Conservation (phyloP, 2,888 invertebrate species). For the Zaprionus obscuricornis region DNA sequence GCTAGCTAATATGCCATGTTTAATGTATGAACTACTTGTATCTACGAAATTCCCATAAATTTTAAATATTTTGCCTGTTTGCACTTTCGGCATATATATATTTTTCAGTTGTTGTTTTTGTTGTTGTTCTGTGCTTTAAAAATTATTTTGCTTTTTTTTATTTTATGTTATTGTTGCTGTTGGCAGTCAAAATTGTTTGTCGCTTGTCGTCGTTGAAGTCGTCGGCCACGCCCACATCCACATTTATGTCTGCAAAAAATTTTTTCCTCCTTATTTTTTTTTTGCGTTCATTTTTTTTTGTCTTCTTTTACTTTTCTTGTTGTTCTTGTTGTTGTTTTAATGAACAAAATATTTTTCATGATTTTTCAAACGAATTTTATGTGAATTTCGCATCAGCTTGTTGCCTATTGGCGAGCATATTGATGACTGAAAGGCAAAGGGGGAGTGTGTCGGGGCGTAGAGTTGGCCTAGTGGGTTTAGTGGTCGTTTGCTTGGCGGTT, state of each 20-base stretch:
- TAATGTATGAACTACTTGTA: not conserved
- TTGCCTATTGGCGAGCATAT: too few relatives aligned
- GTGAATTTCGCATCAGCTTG: slow-evolving; percentile 44
- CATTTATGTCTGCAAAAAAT: slow-evolving; percentile 48
- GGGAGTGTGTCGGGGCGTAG: too few relatives aligned
- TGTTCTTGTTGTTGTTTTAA: not conserved
- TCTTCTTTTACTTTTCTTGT: not conserved
- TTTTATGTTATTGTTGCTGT: slow-evolving; percentile 20
- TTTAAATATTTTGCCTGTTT: slow-evolving; percentile 68
- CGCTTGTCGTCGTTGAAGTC: slow-evolving; percentile 41
- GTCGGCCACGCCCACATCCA: slow-evolving; percentile 61
- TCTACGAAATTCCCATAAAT: slow-evolving; percentile 66
- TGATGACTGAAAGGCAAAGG: too few relatives aligned
- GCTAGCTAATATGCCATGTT: slow-evolving; percentile 22
- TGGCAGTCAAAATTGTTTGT: slow-evolving; percentile 66
- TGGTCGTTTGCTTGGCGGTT: not conserved
- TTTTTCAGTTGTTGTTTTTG: slow-evolving; percentile 27
- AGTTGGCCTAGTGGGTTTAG: too few relatives aligned
- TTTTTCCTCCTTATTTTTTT: too few relatives aligned
- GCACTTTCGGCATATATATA: slow-evolving; percentile 63
- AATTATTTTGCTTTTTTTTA: slow-evolving; percentile 21
- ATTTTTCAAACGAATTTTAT: slow-evolving; percentile 51
- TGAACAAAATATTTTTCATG: slow-evolving; percentile 5
- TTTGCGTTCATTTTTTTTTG: slow-evolving; percentile 16
- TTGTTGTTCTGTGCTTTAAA: too few relatives aligned